Conservation (phyloP, 2,797 vertebrate species). For the Caiman crocodilus region DNA sequence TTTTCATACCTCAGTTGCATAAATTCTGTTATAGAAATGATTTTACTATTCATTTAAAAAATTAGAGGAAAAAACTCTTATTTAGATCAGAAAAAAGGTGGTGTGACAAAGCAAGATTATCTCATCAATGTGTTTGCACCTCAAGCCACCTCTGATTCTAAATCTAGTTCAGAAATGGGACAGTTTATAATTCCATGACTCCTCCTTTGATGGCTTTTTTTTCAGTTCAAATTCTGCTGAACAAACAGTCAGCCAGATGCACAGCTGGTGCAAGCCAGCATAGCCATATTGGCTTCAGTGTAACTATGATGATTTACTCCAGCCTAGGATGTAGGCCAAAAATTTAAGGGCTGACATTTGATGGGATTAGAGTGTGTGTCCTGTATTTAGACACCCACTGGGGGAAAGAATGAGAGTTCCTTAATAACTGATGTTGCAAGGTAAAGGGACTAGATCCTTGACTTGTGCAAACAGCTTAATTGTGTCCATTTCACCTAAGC, state of each 20-base stretch:
- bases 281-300: rapidly evolving
- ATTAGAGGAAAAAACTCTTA: neutral
- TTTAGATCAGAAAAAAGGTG: neutral
- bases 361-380: neutral
- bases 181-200: neutral
- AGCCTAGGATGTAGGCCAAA: neutral
- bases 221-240: neutral
- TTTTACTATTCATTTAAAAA: neutral
- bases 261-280: neutral
- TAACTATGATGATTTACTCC: neutral
- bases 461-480: rapidly evolving
- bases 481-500: rapidly evolving
- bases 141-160: neutral
- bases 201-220: neutral
- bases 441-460: neutral
- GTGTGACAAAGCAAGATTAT: neutral
- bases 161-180: neutral
- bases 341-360: neutral
- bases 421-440: neutral
- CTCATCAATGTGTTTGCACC: neutral
- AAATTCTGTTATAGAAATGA: neutral
- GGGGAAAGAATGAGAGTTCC: neutral
- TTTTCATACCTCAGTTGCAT: neutral
- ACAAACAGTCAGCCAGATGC: neutral
- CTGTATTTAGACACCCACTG: neutral